Conservation (phyloP, 2,113 vertebrate genomes). For the Eudyptes chrysolophus region DNA sequence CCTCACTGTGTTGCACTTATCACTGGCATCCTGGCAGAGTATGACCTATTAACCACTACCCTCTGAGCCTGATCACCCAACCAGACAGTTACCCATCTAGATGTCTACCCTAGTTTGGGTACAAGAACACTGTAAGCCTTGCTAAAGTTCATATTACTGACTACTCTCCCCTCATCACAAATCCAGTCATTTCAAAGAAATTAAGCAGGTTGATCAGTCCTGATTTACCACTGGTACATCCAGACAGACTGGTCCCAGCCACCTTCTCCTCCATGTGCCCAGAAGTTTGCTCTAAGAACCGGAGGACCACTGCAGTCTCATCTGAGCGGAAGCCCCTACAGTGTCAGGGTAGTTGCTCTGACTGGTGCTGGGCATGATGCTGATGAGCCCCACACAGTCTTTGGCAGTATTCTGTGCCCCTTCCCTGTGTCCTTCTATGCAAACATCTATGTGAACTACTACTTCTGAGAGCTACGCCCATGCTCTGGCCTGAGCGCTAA, state of each 20-base stretch:
- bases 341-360: not conserved
- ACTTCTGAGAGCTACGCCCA: not conserved
- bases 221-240: not conserved
- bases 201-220: not conserved
- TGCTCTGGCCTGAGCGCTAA: not conserved
- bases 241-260: not conserved
- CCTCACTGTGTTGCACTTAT: not conserved
- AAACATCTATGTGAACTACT: not conserved
- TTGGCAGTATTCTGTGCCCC: not conserved
- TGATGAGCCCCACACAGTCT: not conserved
- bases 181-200: not conserved
- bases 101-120: not conserved
- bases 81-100: not conserved
- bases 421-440: not conserved
- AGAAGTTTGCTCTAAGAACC: not conserved
- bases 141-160: not conserved
- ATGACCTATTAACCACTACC: not conserved
- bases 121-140: not conserved
- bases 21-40: not conserved
- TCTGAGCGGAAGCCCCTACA: not conserved
- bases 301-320: not conserved
- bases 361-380: not conserved
- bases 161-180: not conserved
- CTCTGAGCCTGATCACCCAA: not conserved
- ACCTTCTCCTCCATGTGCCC: not conserved